phyloP scores from a whole-genome alignment of 2,113 vertebrate genomes.

The Enhydra lutris region DNA sequence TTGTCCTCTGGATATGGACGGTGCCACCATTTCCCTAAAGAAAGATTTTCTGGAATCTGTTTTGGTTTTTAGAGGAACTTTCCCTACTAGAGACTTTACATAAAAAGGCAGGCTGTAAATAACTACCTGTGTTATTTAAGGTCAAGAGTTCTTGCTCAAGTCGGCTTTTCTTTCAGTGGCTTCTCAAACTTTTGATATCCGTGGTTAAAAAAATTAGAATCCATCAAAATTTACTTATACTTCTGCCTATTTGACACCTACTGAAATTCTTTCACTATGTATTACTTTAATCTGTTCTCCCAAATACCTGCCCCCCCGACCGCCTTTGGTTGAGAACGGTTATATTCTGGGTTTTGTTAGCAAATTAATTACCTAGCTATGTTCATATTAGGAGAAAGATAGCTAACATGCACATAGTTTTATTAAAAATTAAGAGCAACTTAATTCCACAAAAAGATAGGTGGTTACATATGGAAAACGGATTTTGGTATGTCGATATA shows the following conservation, averaged over 20 bases:
- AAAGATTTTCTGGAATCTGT: neutral
- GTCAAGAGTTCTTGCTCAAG: neutral
- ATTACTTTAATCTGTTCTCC: neutral
- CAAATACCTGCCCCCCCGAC: neutral
- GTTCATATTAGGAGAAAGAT: neutral
- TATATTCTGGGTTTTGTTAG: neutral
- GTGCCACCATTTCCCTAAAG: neutral
- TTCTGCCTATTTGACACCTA: neutral
- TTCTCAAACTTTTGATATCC: neutral
- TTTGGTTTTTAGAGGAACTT: neutral
- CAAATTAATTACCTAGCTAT: neutral
- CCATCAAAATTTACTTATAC: neutral
- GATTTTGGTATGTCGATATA: neutral
- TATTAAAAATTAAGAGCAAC: neutral
- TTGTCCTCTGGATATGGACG: too few species aligned
- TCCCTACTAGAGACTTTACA: neutral
- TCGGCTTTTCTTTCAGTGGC: neutral
- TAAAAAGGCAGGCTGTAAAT: neutral
- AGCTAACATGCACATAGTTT: neutral
- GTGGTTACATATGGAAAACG: neutral
- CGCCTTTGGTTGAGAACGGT: neutral
- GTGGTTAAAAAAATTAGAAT: constrained; percentile 2
- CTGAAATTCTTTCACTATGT: neutral
- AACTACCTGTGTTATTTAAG: neutral
- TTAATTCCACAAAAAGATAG: neutral